A percentile compares a stretch with the other conserved stretches of the same genome.
Conservation (phyloP, 2,113 vertebrate species). For the Hemibates koningsi region DNA sequence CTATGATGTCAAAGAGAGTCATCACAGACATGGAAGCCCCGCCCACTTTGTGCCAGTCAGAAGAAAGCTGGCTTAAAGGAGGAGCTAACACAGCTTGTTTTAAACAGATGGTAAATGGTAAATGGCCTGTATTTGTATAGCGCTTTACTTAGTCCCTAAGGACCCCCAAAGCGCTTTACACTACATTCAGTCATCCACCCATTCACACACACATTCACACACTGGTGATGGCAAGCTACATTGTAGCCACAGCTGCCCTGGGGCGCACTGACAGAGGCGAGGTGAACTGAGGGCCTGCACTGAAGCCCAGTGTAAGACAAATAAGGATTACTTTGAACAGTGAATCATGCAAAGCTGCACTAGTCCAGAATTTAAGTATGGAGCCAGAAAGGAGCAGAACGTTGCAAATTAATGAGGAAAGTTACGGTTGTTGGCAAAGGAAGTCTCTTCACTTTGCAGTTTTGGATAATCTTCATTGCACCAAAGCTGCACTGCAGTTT, state of each 20-base stretch:
- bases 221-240: not conserved
- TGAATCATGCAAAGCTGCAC: not conserved
- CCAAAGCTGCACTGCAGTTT: not conserved
- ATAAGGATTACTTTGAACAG: not conserved
- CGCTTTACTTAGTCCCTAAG: fast-evolving
- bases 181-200: not conserved
- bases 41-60: not conserved
- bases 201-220: not conserved
- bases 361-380: not conserved
- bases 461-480: not conserved
- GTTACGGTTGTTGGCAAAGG: fast-evolving
- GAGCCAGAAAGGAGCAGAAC: not conserved
- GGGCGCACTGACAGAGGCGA: fast-evolving
- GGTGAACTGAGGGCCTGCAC: not conserved
- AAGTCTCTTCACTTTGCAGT: not conserved
- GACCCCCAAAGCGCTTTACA: not conserved
- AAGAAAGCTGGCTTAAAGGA: not conserved
- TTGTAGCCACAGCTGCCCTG: not conserved
- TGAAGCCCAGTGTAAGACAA: not conserved
- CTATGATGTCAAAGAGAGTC: not conserved
- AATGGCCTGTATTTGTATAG: not conserved
- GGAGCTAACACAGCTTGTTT: fast-evolving
- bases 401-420: not conserved
- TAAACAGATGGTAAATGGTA: not conserved
- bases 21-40: not conserved